Percentiles rank a stretch among this genome's conserved stretches.
Conservation (phyloP, 2,797 vertebrate genomes). For the Halcyon chelicuti region DNA sequence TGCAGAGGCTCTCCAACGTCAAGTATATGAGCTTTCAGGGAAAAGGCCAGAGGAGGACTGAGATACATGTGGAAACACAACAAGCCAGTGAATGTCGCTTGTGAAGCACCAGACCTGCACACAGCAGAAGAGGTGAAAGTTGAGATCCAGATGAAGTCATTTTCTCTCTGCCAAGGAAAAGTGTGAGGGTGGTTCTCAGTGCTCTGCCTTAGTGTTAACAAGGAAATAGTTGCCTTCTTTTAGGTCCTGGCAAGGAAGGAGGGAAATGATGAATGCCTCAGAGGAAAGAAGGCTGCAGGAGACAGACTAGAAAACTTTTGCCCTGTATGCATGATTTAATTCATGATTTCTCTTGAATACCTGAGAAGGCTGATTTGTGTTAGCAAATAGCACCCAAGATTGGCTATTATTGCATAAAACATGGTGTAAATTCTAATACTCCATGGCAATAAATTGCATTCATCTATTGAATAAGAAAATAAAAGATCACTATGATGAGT, state of each 20-base stretch:
- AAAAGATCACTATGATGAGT: neutral
- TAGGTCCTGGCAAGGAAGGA: neutral
- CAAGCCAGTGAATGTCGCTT: accelerated
- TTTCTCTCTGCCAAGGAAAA: neutral
- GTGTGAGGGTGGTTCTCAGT: neutral
- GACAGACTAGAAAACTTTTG: neutral
- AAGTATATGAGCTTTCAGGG: neutral
- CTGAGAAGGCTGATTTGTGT: neutral
- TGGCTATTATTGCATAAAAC: neutral
- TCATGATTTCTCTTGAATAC: neutral
- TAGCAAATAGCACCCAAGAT: neutral
- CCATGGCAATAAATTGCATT: neutral
- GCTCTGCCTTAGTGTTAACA: neutral
- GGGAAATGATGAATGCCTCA: neutral
- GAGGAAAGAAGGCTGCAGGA: neutral
- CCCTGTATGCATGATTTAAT: neutral
- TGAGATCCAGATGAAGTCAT: neutral
- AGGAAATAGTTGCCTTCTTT: neutral
- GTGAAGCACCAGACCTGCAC: neutral
- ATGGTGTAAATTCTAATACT: neutral
- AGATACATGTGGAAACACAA: neutral
- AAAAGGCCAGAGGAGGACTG: neutral
- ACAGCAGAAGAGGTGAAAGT: neutral
- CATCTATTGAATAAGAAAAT: neutral
- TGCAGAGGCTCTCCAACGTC: neutral